phyloP scores from a whole-genome alignment of 2,888 invertebrate species.

The Ornithoptera alexandrae region DNA sequence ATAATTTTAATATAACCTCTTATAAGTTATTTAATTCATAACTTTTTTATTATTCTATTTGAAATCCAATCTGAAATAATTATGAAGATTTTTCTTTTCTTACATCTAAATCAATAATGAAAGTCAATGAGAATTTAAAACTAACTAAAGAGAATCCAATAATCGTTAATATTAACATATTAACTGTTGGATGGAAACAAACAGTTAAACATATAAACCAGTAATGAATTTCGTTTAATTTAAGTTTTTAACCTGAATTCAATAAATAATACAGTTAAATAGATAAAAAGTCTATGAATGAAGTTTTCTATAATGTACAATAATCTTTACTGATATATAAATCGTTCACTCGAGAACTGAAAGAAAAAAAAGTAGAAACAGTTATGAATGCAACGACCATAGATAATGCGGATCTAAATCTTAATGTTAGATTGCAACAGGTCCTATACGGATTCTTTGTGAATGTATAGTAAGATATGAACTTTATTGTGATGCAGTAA shows the following conservation, averaged over 20 bases:
- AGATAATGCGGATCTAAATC: conserved; percentile 26
- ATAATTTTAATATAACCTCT: neutral
- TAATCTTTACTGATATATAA: too few species aligned
- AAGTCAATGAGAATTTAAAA: neutral
- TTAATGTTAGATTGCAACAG: conserved; percentile 22
- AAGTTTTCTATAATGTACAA: too few species aligned
- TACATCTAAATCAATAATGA: neutral
- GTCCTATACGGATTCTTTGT: neutral
- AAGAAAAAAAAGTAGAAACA: conserved; percentile 11
- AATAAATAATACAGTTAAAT: too few species aligned
- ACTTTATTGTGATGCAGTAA: neutral
- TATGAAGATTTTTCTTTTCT: neutral
- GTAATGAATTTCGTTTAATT: too few species aligned
- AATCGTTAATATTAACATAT: too few species aligned
- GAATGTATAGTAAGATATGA: conserved; percentile 1
- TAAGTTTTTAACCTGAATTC: too few species aligned
- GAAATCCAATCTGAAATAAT: neutral
- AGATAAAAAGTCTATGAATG: too few species aligned
- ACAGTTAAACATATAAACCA: too few species aligned
- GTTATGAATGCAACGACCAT: conserved; percentile 4
- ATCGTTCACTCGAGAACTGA: too few species aligned
- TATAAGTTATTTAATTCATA: too few species aligned
- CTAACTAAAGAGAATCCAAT: too few species aligned
- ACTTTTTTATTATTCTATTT: neutral
- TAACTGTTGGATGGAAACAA: too few species aligned